Conservation (phyloP, 2,113 vertebrate species). For the Cynocephalus volans region DNA sequence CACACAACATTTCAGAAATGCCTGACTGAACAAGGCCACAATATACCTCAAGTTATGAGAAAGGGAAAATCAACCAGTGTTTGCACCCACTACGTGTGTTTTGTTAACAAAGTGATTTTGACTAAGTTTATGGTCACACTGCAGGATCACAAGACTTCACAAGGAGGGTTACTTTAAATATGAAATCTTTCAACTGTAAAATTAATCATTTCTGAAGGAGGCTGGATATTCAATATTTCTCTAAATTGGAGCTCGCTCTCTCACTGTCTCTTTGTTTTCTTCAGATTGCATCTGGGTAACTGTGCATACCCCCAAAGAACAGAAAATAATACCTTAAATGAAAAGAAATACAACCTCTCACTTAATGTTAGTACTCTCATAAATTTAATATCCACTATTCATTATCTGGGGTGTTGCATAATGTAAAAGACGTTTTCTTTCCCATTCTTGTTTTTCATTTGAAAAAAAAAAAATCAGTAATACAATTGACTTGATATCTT, state of each 20-base stretch:
- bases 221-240: slow-evolving; percentile 68
- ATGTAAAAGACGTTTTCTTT: slow-evolving; percentile 46
- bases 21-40: background rate
- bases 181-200: slow-evolving; percentile 72
- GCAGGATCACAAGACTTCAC: slow-evolving; percentile 69
- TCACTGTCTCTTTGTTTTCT: background rate
- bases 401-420: background rate
- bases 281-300: background rate
- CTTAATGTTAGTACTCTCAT: slow-evolving; percentile 31
- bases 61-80: slow-evolving; percentile 68
- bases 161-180: slow-evolving; percentile 70
- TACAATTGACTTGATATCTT: background rate
- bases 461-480: slow-evolving; percentile 10
- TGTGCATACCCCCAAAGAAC: background rate
- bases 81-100: background rate
- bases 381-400: slow-evolving; percentile 53
- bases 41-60: slow-evolving; percentile 23
- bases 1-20: slow-evolving; percentile 70
- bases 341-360: slow-evolving; percentile 47
- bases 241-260: background rate
- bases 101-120: slow-evolving; percentile 67
- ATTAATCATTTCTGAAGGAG: slow-evolving; percentile 66
- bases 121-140: slow-evolving; percentile 68
- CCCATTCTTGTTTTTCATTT: background rate
- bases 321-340: slow-evolving; percentile 44